Evolutionary conservation across 2,797 vertebrate species (phyloP), one percentile per base, ranked within the genome.

Genomic region (Gymnopithys bicolor): DNA sequence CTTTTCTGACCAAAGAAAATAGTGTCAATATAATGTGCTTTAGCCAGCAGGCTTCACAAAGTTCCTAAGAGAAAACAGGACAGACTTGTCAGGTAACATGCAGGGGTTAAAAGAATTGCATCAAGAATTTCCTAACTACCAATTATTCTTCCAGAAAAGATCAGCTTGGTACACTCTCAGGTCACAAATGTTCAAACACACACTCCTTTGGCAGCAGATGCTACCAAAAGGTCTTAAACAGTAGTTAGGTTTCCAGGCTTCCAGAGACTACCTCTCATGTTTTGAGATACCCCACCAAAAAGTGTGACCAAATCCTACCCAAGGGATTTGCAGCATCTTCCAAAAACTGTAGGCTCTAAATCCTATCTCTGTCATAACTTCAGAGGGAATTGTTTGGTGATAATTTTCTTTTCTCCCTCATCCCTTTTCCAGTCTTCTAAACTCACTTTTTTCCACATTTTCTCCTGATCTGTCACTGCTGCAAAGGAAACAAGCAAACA

Each of bases 311-410:
- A 84, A 74, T 30, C 35, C n/a, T 33, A 58, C 7, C 11, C 22
- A 51, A 83, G 11, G 73, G 18, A 78, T 25, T 49, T 3, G 0
- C 22, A 28, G 3, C 18, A 33, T 80, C 43, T 37, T 55, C 52
- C 28, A 59, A 83, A 78, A 39, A 11, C 12, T 46, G 10, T 30
- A 28, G 30, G 12, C 75, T 66, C 17, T 30, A 43, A 92, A 71
- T 25, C 33, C 56, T 73, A 8, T 17, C 39, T 35, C 28, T 59
- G 7, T 5, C 28, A 6, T 24, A 11, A 52, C 18, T 64, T 85
- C 2, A 53, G 22, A 9, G 4, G 5, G 6, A 67, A 83, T 53
- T 0, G 0, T 5, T 11, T 74, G 19, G 33, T 27, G 8, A 60
- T 14, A 53, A 41, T 12, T 45, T 46, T 78, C 6, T 56, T 63